A percentile compares a stretch with the other conserved stretches of the same genome.
phyloP scores from a whole-genome alignment of 2,113 vertebrate genomes.

The Cygnus buccinator region DNA sequence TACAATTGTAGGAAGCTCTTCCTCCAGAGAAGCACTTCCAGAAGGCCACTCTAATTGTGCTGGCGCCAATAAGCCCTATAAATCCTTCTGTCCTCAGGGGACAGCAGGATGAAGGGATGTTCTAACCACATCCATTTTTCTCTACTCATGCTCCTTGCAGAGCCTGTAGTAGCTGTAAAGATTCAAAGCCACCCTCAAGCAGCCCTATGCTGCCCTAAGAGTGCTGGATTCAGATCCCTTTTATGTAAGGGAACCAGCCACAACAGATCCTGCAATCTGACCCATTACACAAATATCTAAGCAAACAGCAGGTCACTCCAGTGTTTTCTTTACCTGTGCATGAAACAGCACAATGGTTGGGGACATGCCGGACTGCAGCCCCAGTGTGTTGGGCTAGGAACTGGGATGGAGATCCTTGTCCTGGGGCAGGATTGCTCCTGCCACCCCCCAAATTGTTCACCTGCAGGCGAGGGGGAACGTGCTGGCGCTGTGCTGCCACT shows the following conservation, averaged over 20 bases:
- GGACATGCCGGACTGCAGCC: not conserved
- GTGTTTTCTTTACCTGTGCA: not conserved
- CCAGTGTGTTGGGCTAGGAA: not conserved
- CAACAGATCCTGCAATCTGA: not conserved
- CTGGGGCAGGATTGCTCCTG: not conserved
- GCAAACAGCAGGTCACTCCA: conserved; percentile 20
- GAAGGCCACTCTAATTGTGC: not conserved
- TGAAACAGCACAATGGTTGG: not conserved
- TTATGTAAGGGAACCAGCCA: not conserved
- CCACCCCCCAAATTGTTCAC: rapidly evolving
- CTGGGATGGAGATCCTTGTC: not conserved
- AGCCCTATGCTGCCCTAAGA: not conserved
- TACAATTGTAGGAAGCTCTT: conserved; percentile 36
- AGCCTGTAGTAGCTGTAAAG: not conserved
- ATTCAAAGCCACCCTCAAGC: not conserved
- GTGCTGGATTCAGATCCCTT: not conserved
- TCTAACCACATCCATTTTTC: conserved; percentile 37
- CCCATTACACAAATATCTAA: conserved; percentile 1
- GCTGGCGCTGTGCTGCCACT: not conserved
- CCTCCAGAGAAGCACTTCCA: conserved; percentile 36
- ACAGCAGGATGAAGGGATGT: conserved; percentile 26
- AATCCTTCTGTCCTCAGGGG: conserved; percentile 25
- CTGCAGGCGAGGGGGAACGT: not conserved
- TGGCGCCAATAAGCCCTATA: not conserved
- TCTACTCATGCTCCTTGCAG: not conserved